Evolutionary conservation across 1,140 invertebrate species (phyloP), one percentile per base, ranked within the genome.

Genomic region (Temnothorax longispinosus): DNA sequence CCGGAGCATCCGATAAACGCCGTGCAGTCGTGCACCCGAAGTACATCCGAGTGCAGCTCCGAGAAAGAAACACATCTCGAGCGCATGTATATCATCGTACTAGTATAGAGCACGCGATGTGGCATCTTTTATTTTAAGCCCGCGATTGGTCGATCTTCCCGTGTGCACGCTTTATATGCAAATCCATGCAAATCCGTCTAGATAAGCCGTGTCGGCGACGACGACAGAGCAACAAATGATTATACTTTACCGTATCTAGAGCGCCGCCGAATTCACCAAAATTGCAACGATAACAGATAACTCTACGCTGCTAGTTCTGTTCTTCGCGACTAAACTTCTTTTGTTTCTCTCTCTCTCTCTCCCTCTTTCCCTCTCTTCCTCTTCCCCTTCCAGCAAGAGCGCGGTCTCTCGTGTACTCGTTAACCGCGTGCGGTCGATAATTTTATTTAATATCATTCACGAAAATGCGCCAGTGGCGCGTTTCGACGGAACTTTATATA

Each of bases 121-220:
- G n/a, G 11, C 21, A 44, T 44, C 54, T 44, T 65, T 78, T 64
- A 78, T 64, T 47, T 78, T 52, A 78, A 44, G n/a, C n/a, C n/a
- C 35, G 56, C 18, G 18, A 78, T 78, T 35, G 58, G 18, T 65
- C 15, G 18, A 78, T 65, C 35, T 52, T 10, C 13, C 18, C 6
- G 11, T 64, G 21, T 3, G 27, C 18, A 52, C 6, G 6, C 44
- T 78, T 62, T 8, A 64, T 32, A 62, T 47, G 75, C 21, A 47
- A 76, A 60, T 76, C 8, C 27, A 47, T 64, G 56, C 21, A 64
- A 77, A 78, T 78, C 18, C n/a, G 0, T 78, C 27, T 50, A 15
- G 32, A 60, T 44, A 18, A n/a, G n/a, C 10, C n/a, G 6, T 18
- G 47, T 7, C 27, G 21, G 2, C 27, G 13, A 58, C 11, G 15